Conservation (phyloP, 2,888 invertebrate species). For the Meiosimyza platycephala region DNA sequence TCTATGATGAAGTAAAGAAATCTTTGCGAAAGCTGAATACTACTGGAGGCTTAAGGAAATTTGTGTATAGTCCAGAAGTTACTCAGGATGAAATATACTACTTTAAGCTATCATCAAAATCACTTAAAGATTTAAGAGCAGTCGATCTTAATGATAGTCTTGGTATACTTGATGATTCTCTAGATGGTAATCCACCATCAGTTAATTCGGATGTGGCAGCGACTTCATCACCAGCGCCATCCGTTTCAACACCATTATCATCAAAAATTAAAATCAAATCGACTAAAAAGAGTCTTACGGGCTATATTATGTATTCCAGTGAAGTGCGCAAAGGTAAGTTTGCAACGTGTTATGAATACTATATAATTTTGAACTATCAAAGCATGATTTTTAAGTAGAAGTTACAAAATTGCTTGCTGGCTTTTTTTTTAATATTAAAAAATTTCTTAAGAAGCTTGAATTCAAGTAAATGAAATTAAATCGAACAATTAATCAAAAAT, state of each 20-base stretch:
- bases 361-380: too few relatives aligned
- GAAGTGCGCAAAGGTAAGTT: slow-evolving; percentile 83
- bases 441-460: too few relatives aligned
- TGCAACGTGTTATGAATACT: not conserved
- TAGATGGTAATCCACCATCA: slow-evolving; percentile 83
- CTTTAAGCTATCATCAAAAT: slow-evolving; percentile 77
- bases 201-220: slow-evolving; percentile 84
- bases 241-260: slow-evolving; percentile 66
- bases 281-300: slow-evolving; percentile 89
- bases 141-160: slow-evolving; percentile 56
- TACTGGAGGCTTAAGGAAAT: slow-evolving; percentile 81
- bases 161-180: slow-evolving; percentile 78
- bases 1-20: slow-evolving; percentile 89
- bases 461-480: too few relatives aligned
- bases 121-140: slow-evolving; percentile 66
- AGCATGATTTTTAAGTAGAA: too few relatives aligned
- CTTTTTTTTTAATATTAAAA: not conserved
- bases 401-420: too few relatives aligned
- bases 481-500: too few relatives aligned
- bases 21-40: slow-evolving; percentile 76
- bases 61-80: slow-evolving; percentile 82
- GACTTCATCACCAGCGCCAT: slow-evolving; percentile 69
- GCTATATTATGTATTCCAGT: slow-evolving; percentile 97
- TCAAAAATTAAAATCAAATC: slow-evolving; percentile 74
- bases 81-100: slow-evolving; percentile 93